Base-by-base conservation (phyloP, 2,888 invertebrate species). In the Tipula vernalis region DNA sequence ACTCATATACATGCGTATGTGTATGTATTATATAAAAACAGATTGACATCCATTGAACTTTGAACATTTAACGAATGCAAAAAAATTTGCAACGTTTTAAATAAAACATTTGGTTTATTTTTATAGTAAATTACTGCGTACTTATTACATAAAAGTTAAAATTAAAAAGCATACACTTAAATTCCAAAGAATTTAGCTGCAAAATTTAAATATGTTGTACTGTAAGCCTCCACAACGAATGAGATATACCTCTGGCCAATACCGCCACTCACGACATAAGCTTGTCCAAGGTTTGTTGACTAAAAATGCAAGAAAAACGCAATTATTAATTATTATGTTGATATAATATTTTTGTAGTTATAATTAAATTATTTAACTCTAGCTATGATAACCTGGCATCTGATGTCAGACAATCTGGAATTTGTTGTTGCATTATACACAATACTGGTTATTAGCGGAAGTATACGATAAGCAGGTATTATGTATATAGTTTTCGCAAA, bases 141-240 rank as follows among this genome's bases (percentile, higher is more conserved):
- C 51, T 71, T 71, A 71, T 71, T 51, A 28, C 86, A 28, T 28
- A 28, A 28, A 28, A 28, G 28, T 44, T 87, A 86, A 87, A 84
- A 18, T 86, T 57, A 15, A 87, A 86, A 84, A 18, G 28, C 15
- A 39, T 39, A 39, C 5, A 51, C n/a, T 71, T 87, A 87, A 36
- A 88, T 47, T 86, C 88, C 88, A 87, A 86, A 88, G 39, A 88
- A 87, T 13, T 87, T 44, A 2, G 87, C 87, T 8, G 15, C 15
- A 47, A 86, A 87, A 84, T 88, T 88, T 39, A 88, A 85, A 57
- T 83, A 87, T 6, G 83, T 85, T 8, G 87, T 87, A 44, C 47
- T 87, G 41, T 87, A 87, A 5, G 87, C 88, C 86, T 88, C 88
- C 42, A 88, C 86, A 12, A 87, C 87, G 10, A 88, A 86, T 8